These are phyloP conservation scores for Celastrina argiolus DNA, from an alignment of 2,888 invertebrate species.

Conservation along the genomic window DNA sequence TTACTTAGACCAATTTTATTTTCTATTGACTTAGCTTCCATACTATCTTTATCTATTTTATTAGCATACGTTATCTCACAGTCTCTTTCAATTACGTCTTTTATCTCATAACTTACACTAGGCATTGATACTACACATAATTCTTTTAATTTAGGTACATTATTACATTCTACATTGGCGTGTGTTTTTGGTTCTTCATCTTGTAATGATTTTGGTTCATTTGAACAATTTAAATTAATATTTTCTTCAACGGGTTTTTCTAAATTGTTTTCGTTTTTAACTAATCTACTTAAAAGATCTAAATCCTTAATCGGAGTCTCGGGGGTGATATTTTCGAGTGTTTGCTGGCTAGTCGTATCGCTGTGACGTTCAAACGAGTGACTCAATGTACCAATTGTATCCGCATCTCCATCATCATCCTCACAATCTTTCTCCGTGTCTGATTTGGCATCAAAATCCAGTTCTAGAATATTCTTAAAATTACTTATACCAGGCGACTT, in stretches of 20 bases:
- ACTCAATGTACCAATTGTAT: slow-evolving; percentile 64
- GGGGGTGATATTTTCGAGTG: slow-evolving; percentile 65
- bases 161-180: slow-evolving; percentile 46
- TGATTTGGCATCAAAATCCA: slow-evolving; percentile 48
- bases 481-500: slow-evolving; percentile 70
- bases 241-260: slow-evolving; percentile 33
- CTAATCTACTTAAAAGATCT: slow-evolving; percentile 43
- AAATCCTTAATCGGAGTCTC: slow-evolving; percentile 65
- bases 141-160: slow-evolving; percentile 62
- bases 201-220: slow-evolving; percentile 41
- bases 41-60: slow-evolving; percentile 59
- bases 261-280: slow-evolving; percentile 35
- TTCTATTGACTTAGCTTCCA: slow-evolving; percentile 69
- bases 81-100: slow-evolving; percentile 62
- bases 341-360: slow-evolving; percentile 63
- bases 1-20: slow-evolving; percentile 33
- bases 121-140: slow-evolving; percentile 62
- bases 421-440: slow-evolving; percentile 45
- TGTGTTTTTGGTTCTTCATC: slow-evolving; percentile 46
- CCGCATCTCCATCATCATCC: slow-evolving; percentile 60
- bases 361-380: slow-evolving; percentile 70
- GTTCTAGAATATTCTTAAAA: slow-evolving; percentile 62
- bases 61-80: slow-evolving; percentile 68
- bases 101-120: slow-evolving; percentile 62
- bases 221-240: slow-evolving; percentile 40